A percentile compares a stretch with the other conserved stretches of the same genome.
Evolutionary conservation across 2,888 invertebrate genomes (phyloP).

Genomic region (Deilephila elpenor): DNA sequence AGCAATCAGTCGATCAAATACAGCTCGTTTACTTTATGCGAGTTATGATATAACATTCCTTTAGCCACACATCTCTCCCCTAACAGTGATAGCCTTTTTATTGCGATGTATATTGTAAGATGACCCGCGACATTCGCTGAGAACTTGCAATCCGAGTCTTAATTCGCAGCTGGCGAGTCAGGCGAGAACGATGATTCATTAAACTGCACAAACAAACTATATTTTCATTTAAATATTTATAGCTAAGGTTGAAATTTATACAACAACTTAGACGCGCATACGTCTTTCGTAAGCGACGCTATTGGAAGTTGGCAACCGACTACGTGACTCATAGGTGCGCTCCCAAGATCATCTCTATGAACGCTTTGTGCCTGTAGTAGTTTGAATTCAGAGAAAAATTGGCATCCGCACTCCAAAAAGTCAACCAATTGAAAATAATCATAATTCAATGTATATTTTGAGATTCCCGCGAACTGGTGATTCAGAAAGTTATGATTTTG

Average conservation of each 20-base stretch:
- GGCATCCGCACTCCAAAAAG: constrained; percentile 44
- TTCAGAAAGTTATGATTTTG: constrained; percentile 31
- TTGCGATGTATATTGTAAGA: constrained; percentile 62
- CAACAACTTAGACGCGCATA: constrained; percentile 52
- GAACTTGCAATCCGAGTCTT: constrained; percentile 71
- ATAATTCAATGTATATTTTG: constrained; percentile 33
- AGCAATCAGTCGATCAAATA: constrained; percentile 7
- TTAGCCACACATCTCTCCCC: constrained; percentile 3
- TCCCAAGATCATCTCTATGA: constrained; percentile 66
- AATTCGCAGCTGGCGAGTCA: constrained; percentile 70
- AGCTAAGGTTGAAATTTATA: constrained; percentile 61
- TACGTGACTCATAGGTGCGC: constrained; percentile 73
- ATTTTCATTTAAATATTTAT: constrained; percentile 45
- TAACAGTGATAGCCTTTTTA: constrained; percentile 28
- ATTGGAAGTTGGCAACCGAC: constrained; percentile 69
- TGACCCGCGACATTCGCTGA: constrained; percentile 62
- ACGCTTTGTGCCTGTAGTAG: constrained; percentile 38
- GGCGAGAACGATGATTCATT: constrained; percentile 69
- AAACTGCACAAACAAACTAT: constrained; percentile 46
- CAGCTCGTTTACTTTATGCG: constrained; percentile 5
- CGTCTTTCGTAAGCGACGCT: constrained; percentile 55
- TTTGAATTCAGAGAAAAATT: constrained; percentile 48
- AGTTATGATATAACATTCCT: constrained; percentile 4
- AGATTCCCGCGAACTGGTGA: constrained; percentile 27
- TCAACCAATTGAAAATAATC: constrained; percentile 45